Base-by-base conservation (phyloP, 2,797 vertebrate species). In the Denticeps clupeoides region DNA sequence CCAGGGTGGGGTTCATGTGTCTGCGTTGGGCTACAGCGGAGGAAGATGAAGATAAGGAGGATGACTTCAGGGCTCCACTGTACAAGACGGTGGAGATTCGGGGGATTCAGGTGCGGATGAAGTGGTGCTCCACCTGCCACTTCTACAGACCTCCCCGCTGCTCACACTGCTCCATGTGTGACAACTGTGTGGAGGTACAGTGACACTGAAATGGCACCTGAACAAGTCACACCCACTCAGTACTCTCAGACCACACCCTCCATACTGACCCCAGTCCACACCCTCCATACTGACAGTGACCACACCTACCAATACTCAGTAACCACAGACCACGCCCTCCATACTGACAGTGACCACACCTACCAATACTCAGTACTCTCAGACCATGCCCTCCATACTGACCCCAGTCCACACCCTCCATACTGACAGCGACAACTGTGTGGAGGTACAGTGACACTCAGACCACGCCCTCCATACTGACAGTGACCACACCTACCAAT, bases 381-480 rank as follows among this genome's bases (percentile, higher is more conserved):
- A n/a, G n/a, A n/a, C n/a, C 26, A 3, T 26, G 27, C 26, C 37
- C 33, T 9, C 33, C n/a, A n/a, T n/a, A n/a, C n/a, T n/a, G n/a
- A n/a, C n/a, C n/a, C n/a, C n/a, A n/a, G n/a, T n/a, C n/a, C n/a
- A n/a, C n/a, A n/a, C n/a, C n/a, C n/a, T n/a, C n/a, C n/a, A n/a
- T n/a, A n/a, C n/a, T n/a, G n/a, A n/a, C n/a, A n/a, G 94, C 2
- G 92, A 98, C 85, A 97, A 98, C 73, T 98, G 94, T 43, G 94
- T 98, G 47, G 94, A 98, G 93, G 94, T 97, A 70, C 74, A 72
- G n/a, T 47, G 11, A 19, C 38, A 7, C 19, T 6, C n/a, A 1
- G 15, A 16, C 4, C 6, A 32, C 7, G 35, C 5, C 40, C n/a
- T n/a, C n/a, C n/a, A n/a, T n/a, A n/a, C n/a, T n/a, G n/a, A n/a